These are phyloP conservation scores for Crenichthys baileyi DNA, from an alignment of 2,797 vertebrate genomes.

Conservation along the genomic window DNA sequence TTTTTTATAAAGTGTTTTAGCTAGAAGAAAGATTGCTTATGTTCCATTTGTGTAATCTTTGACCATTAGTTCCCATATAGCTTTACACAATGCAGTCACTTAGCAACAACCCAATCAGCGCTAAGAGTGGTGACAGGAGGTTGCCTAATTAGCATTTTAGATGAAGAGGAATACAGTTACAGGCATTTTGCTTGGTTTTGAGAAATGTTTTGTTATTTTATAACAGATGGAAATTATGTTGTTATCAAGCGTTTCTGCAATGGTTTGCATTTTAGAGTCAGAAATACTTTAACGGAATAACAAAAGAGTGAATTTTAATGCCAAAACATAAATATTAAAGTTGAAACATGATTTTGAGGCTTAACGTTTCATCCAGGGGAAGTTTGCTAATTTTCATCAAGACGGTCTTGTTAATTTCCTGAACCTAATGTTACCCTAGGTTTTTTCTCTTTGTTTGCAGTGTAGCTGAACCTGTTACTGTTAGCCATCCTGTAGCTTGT, in stretches of 20 bases:
- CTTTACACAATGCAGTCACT: conserved; percentile 32
- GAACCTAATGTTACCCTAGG: background rate
- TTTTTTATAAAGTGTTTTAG: background rate
- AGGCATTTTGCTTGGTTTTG: conserved; percentile 9
- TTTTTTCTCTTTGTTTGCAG: background rate
- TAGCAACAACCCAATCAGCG: conserved; percentile 27
- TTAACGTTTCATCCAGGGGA: background rate
- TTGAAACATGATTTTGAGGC: background rate
- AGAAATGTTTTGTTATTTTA: background rate
- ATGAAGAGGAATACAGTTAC: conserved; percentile 17
- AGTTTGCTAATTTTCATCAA: background rate
- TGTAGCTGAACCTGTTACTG: background rate
- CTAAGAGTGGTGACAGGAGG: background rate
- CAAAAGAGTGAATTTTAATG: background rate
- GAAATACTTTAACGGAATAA: background rate
- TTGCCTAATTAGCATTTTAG: conserved; percentile 22
- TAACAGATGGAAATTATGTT: conserved; percentile 2
- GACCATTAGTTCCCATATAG: background rate
- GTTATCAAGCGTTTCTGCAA: background rate
- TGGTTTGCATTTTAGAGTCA: background rate
- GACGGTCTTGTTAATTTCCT: background rate
- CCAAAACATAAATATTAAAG: background rate
- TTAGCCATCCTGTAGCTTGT: conserved; percentile 4
- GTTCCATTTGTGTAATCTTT: background rate
- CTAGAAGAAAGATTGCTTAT: background rate